Base-by-base conservation (phyloP, 2,797 vertebrate species). In the Eidolon dupreanum region DNA sequence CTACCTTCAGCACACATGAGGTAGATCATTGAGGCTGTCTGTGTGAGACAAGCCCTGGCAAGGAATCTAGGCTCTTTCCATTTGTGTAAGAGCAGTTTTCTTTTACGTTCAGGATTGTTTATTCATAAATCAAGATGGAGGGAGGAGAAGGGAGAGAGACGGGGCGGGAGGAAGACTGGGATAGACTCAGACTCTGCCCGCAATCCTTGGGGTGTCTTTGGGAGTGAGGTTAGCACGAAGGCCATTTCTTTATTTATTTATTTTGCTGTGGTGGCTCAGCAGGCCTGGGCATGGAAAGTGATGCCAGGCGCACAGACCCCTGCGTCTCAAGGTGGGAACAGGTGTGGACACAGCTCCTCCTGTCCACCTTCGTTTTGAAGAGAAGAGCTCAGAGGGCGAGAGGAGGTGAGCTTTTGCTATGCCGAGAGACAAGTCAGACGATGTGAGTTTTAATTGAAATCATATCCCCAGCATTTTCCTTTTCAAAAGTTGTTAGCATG, bases 401-500 rank as follows among this genome's bases (percentile, higher is more conserved):
- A 7, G 33, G 82, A 98, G 97, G 92, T 97, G 94, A 98, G 98
- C 95, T 87, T 88, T 95, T 90, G 95, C 97, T 61, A 75, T 97
- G 95, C 93, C 92, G 95, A 96, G 96, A 98, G 97, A 98, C 95
- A 97, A 97, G 93, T 96, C 96, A 98, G 96, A 93, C 98, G 98
- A 98, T 92, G 96, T 96, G 97, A 98, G 94, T 98, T 98, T 98
- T 98, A 98, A 99, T 99, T 98, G 98, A 98, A 99, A 98, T 99
- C 98, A 98, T 98, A 98, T 98, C 98, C 98, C 87, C 24, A 90
- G 95, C 98, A 98, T 98, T 99, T 99, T 98, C 98, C 98, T 98
- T 99, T 99, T 99, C 98, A 99, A 98, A 99, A 98, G 98, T 97
- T 96, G 97, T 99, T 99, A 98, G 96, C 78, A 88, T 99, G 98